Conservation (phyloP, 2,113 vertebrate species). For the Sphyrna mokarran region DNA sequence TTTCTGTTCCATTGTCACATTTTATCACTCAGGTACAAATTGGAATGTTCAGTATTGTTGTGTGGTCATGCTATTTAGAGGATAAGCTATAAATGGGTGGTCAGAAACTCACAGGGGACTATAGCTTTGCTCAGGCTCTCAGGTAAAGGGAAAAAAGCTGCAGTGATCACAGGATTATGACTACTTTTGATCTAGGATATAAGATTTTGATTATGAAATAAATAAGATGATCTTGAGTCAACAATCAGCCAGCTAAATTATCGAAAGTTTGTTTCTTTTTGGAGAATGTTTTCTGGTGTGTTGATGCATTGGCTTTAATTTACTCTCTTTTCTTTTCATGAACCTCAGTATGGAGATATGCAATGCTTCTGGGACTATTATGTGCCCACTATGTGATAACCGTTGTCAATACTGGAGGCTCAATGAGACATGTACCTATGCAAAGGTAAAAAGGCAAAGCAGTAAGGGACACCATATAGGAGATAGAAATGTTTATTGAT, state of each 20-base stretch:
- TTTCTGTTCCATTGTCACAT: neutral
- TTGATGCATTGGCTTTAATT: neutral
- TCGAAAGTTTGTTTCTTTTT: neutral
- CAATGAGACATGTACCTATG: slow-evolving; percentile 75
- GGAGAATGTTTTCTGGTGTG: neutral
- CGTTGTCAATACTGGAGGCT: slow-evolving; percentile 63
- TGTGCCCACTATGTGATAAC: slow-evolving; percentile 83
- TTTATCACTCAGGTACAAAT: neutral
- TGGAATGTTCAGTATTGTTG: neutral
- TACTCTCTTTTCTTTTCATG: neutral
- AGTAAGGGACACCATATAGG: neutral
- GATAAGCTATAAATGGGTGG: neutral
- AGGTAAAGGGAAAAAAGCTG: neutral
- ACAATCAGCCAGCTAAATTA: neutral
- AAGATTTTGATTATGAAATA: neutral
- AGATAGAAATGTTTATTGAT: neutral
- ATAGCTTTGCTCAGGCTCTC: neutral
- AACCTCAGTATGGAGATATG: slow-evolving; percentile 78
- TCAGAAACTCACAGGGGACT: neutral
- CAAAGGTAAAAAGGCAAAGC: slow-evolving; percentile 60
- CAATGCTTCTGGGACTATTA: slow-evolving; percentile 56
- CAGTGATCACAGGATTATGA: neutral
- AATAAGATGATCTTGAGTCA: neutral
- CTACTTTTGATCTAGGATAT: neutral
- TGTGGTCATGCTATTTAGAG: neutral